phyloP scores from a whole-genome alignment of 2,888 invertebrate species.

The Cyaniris semiargus region DNA sequence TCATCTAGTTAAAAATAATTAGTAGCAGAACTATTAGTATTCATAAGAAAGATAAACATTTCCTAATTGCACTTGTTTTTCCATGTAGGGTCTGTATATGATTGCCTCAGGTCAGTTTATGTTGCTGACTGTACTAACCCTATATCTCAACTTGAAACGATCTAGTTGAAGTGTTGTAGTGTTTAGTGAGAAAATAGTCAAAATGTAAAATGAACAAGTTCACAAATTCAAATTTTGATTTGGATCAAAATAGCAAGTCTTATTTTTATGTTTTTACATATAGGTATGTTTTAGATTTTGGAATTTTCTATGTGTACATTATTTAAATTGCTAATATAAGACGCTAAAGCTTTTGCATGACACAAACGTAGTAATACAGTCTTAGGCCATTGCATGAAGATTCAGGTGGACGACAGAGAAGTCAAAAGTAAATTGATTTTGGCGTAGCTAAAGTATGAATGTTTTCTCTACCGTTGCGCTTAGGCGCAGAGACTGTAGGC shows the following conservation, averaged over 20 bases:
- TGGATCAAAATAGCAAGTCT: no score
- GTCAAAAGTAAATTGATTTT: background rate
- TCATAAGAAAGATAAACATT: background rate
- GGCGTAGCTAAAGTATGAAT: no score
- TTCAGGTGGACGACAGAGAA: background rate
- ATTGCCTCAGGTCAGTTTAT: background rate
- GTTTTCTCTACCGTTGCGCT: no score
- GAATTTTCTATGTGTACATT: no score
- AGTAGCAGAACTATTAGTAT: background rate
- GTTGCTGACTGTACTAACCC: background rate
- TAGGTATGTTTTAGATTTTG: no score
- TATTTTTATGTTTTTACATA: no score
- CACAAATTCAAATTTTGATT: background rate
- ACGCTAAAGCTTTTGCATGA: no score
- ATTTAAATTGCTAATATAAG: no score
- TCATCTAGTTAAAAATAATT: background rate
- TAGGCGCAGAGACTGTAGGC: no score
- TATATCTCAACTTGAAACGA: background rate
- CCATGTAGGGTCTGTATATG: background rate
- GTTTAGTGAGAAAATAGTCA: background rate
- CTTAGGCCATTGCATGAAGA: background rate
- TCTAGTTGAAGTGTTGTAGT: background rate
- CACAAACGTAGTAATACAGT: background rate
- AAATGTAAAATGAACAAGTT: background rate
- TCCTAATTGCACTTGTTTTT: background rate